Evolutionary conservation across 2,797 vertebrate genomes (phyloP), one percentile per base, ranked within the genome.

Genomic region (Clamator glandarius): DNA sequence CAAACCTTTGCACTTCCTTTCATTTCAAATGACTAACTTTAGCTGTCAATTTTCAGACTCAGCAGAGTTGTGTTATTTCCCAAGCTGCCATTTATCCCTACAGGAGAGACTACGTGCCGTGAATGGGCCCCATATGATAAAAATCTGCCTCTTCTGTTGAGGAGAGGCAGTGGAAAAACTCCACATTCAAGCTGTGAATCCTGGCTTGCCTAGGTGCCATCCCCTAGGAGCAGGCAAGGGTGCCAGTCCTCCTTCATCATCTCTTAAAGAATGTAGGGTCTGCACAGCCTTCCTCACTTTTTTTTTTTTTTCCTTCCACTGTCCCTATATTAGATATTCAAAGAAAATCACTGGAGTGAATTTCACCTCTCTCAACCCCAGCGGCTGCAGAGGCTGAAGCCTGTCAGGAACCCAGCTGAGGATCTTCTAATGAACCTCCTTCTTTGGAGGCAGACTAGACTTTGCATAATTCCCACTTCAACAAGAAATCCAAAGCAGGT

Each of bases 11-110:
- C 59, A 50, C 17, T 58, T 90, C 17, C 36, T 92, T 92, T 92
- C 87, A 29, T 73, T 79, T 66, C 68, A 75, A 70, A 24, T 68
- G 46, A 69, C 55, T 86, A 67, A 80, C 55, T 92, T 95, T 68
- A 51, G 80, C 54, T 55, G 66, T 62, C 68, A 80, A 64, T 89
- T 95, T 95, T 63, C 78, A 91, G 81, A 33, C 76, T 52, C 35
- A 16, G 67, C 21, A 31, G 44, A 89, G 36, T 29, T 2, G 0
- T 41, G 33, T 44, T 77, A 75, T 95, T 94, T 73, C 59, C 55
- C 50, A n/a, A 57, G 33, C 21, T 86, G 69, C 29, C 12, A 14
- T 70, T 90, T 94, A 79, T 70, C 44, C 15, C 63, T 50, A 12
- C 11, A 46, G 74, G 76, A 79, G n/a, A 12, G 52, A 62, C 42